phyloP scores from a whole-genome alignment of 2,888 invertebrate species.

The Athalia circularis region DNA sequence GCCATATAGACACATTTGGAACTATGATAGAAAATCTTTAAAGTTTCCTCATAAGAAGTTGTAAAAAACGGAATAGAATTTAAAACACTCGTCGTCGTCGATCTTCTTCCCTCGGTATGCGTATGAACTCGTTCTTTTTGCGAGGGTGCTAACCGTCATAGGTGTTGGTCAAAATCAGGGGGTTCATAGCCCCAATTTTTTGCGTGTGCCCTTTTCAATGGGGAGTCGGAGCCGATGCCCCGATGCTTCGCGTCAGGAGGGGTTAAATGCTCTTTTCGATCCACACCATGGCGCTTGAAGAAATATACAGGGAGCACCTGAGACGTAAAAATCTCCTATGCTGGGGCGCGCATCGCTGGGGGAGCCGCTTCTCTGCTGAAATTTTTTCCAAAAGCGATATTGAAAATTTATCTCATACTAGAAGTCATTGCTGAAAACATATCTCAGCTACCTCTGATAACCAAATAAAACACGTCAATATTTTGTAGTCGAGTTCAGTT shows the following conservation, averaged over 20 bases:
- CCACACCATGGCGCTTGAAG: background rate
- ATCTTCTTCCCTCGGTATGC: constrained; percentile 31
- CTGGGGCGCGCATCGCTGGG: background rate
- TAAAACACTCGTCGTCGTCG: background rate
- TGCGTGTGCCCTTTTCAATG: constrained; percentile 73
- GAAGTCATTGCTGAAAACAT: too few species aligned
- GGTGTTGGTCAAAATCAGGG: constrained; percentile 64
- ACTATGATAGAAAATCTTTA: background rate
- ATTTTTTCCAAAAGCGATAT: too few species aligned
- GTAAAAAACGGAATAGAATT: background rate
- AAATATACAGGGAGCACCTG: constrained; percentile 27
- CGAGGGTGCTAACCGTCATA: constrained; percentile 66
- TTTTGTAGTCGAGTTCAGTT: too few species aligned
- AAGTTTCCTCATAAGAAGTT: background rate
- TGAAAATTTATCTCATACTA: too few species aligned
- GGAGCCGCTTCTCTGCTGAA: too few species aligned
- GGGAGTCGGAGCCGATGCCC: constrained; percentile 56
- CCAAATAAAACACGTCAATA: too few species aligned
- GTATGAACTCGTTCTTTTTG: constrained; percentile 40
- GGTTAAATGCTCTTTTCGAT: constrained; percentile 70
- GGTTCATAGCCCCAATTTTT: constrained; percentile 62
- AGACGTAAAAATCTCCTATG: background rate
- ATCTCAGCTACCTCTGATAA: too few species aligned
- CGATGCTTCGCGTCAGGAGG: constrained; percentile 57
- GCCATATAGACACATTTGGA: background rate